Evolutionary conservation across 1,140 invertebrate genomes (phyloP).

Genomic region (Triops cancriformis): DNA sequence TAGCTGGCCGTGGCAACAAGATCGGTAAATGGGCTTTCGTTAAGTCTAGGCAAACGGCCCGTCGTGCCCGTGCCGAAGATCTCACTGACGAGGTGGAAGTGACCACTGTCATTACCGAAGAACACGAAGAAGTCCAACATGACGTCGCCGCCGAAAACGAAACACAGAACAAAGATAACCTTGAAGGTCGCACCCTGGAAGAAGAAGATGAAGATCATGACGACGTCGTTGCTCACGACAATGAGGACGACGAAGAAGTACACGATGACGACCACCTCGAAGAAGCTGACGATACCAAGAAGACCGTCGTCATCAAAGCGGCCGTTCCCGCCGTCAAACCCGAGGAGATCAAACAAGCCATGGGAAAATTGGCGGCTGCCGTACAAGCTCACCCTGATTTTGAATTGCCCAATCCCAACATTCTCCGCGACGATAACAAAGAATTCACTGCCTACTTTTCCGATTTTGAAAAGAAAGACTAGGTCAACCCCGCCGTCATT

Average conservation of each 20-base stretch:
- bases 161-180: background rate
- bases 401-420: background rate
- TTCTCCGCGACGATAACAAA: background rate
- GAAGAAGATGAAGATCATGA: background rate
- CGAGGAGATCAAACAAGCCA: background rate
- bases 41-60: background rate
- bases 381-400: background rate
- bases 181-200: background rate
- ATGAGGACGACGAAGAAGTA: background rate
- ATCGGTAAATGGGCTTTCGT: too few relatives aligned
- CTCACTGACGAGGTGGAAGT: background rate
- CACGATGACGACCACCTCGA: background rate
- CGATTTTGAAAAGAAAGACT: background rate
- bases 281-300: background rate
- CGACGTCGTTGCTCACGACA: background rate
- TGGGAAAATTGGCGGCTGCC: background rate
- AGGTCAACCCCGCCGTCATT: background rate
- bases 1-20: too few relatives aligned
- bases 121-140: background rate
- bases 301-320: background rate
- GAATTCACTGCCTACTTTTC: background rate
- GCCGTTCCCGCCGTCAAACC: background rate
- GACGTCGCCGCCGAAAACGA: background rate
- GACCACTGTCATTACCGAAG: background rate
- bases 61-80: background rate